Base-by-base conservation (phyloP, 2,888 invertebrate species). In the Empis stercorea region DNA sequence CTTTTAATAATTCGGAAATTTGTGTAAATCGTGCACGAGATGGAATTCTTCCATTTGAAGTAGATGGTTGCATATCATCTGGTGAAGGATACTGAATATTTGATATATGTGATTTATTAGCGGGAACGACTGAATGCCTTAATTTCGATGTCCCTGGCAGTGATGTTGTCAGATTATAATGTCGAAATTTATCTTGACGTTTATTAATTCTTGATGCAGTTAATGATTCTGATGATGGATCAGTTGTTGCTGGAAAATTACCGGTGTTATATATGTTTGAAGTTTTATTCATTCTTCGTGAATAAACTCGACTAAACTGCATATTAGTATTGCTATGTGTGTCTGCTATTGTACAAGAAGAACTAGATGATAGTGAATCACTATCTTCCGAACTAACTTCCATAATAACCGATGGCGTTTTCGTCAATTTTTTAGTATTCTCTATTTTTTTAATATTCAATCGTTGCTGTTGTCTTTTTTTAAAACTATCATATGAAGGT, bases 21-120 rank as follows among this genome's bases (percentile, higher is more conserved):
- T 59, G 56, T 0, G 65, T 65, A 40, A 64, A 65, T 10, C 61
- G 57, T 30, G 56, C 57, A 14, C 49, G 36, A 10, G 16, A 1
- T 14, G 37, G 27, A 4, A 14, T 15, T 5, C 10, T 41, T 49
- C 30, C 40, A 11, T 46, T 20, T 13, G 17, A 9, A 10, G 43
- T n/a, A 42, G 27, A 17, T 20, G 20, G 3, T 20, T 3, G 20
- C 5, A 4, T 20, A 20, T 3, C 5, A 20, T n/a, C n/a, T n/a
- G 4, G 20, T 20, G 20, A 20, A 20, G 20, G 20, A n/a, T n/a
- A n/a, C n/a, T n/a, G n/a, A n/a, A n/a, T n/a, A n/a, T n/a, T n/a
- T 20, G 20, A 20, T 20, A 20, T 20, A n/a, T n/a, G n/a, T n/a
- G n/a, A n/a, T 20, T 20, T 20, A 4, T 20, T 20, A 20, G 20